Conservation (phyloP, 2,797 vertebrate genomes). For the Manis javanica region DNA sequence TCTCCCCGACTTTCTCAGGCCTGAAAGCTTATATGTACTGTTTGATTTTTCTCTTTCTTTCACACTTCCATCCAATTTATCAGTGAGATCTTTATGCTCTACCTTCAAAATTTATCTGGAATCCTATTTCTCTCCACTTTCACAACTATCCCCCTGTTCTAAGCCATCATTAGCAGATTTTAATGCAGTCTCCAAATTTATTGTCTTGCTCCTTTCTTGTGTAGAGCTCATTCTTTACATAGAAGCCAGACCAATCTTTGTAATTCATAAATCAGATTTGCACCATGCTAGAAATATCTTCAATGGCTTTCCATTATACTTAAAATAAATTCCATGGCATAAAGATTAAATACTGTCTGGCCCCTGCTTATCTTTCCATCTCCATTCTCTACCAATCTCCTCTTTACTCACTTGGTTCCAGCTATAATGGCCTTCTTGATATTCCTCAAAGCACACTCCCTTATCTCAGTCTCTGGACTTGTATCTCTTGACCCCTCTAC, state of each 20-base stretch:
- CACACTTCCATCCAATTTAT: neutral
- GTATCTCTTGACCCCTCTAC: neutral
- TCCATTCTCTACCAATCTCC: neutral
- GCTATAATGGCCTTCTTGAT: neutral
- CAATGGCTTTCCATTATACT: neutral
- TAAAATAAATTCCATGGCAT: conserved; percentile 19
- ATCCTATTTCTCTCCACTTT: neutral
- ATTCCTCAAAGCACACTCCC: conserved; percentile 1
- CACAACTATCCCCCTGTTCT: neutral
- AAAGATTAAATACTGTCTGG: neutral
- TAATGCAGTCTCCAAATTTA: neutral
- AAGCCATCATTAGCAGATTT: neutral
- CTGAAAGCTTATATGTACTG: neutral
- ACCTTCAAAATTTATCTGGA: neutral
- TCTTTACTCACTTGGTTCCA: neutral
- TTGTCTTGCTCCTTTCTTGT: neutral
- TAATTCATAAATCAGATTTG: neutral
- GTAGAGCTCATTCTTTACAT: neutral
- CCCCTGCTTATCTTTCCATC: neutral
- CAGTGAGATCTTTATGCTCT: neutral
- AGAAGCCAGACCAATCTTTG: neutral
- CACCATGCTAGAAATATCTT: neutral
- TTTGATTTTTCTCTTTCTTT: conserved; percentile 30
- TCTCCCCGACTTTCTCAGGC: neutral
- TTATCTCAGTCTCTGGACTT: neutral